Conservation (phyloP, 2,797 vertebrate species). For the Xerus rutilus region DNA sequence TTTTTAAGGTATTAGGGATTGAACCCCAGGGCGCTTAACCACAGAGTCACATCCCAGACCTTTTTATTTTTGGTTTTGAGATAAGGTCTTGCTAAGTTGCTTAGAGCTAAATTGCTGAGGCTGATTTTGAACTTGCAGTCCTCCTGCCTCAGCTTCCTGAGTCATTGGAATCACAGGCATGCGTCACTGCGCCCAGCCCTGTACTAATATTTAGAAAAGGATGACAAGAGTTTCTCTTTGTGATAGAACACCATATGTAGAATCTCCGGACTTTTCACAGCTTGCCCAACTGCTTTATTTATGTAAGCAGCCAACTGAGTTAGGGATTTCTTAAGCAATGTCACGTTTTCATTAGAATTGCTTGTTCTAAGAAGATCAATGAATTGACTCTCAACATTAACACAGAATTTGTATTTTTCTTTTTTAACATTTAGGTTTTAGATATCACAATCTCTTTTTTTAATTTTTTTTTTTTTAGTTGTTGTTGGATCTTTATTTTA, state of each 20-base stretch:
- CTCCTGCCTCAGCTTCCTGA: no score
- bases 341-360: background rate
- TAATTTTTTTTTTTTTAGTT: no score
- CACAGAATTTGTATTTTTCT: background rate
- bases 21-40: no score
- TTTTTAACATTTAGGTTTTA: background rate
- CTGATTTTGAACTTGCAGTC: no score
- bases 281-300: background rate
- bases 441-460: background rate
- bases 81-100: no score
- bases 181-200: no score
- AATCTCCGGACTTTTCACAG: constrained; percentile 85
- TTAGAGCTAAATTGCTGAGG: no score
- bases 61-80: no score
- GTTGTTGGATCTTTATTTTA: no score
- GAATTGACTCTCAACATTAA: background rate
- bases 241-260: constrained; percentile 90
- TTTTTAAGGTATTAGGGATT: no score
- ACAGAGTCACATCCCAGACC: no score
- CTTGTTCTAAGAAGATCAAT: background rate
- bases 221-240: constrained; percentile 91
- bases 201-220: constrained; percentile 58
- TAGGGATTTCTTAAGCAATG: background rate
- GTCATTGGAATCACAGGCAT: no score
- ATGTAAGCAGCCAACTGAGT: background rate